Percentiles rank a stretch among this genome's conserved stretches.
Evolutionary conservation across 2,113 vertebrate species (phyloP).

Genomic region (Hipposideros armiger): DNA sequence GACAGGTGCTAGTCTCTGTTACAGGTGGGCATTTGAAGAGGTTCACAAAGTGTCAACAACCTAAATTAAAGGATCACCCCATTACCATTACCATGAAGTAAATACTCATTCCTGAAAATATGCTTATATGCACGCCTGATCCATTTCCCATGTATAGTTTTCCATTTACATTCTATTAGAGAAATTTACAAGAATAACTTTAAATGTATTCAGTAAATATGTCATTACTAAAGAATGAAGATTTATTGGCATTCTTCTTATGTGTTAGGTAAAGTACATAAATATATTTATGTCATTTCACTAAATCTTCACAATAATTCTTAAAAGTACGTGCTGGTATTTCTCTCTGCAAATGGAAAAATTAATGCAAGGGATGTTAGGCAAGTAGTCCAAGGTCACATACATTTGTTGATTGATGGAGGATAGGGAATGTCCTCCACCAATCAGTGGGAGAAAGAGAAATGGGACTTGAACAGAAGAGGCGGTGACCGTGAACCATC

Average conservation of each 20-base stretch:
- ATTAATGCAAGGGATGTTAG: not conserved
- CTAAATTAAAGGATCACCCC: not conserved
- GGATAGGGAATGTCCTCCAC: too few relatives aligned
- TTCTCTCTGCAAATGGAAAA: not conserved
- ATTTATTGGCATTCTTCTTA: not conserved
- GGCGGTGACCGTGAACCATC: not conserved
- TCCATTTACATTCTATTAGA: not conserved
- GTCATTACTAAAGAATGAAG: not conserved
- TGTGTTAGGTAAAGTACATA: not conserved
- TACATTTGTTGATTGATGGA: not conserved
- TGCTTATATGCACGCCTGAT: not conserved
- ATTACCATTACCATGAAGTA: not conserved
- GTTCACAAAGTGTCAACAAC: not conserved
- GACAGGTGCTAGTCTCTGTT: not conserved
- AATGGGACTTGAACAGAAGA: not conserved
- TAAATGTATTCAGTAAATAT: not conserved
- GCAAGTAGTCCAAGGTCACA: not conserved
- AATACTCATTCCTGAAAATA: not conserved
- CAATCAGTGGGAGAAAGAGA: not conserved
- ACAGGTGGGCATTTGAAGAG: not conserved
- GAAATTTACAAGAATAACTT: not conserved
- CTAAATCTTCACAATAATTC: not conserved
- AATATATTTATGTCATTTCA: not conserved
- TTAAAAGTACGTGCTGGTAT: not conserved
- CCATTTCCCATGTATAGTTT: not conserved